Evolutionary conservation across 2,888 invertebrate species (phyloP), one percentile per base, ranked within the genome.

Genomic region (Dynastes grantii): DNA sequence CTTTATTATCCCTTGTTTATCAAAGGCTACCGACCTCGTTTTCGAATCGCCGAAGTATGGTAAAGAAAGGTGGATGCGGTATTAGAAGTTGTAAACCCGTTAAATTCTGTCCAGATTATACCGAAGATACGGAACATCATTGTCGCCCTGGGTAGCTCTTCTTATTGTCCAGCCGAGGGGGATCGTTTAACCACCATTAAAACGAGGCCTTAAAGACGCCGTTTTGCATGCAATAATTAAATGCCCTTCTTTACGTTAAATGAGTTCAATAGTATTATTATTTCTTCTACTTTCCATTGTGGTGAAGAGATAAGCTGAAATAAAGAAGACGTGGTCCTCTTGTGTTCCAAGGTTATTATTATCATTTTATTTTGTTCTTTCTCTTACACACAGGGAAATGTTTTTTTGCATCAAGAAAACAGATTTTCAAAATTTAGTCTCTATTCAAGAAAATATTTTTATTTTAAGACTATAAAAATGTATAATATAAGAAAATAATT

Each of bases 51-150:
- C 22, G 55, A 16, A n/a, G 22, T n/a, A n/a, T 13, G 55, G 22
- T 6, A 22, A n/a, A n/a, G 22, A 22, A 55, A 55, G 55, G 22
- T 22, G 55, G 22, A n/a, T 22, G 55, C 49, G 70, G 58, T 58
- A 73, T 73, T 73, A 73, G 58, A 58, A 73, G 73, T 73, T 73
- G 73, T 73, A 73, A 73, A 58, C 73, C 40, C 73, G 73, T 73
- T 73, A 73, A 73, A 73, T 58, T 73, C 73, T 58, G 73, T 58
- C 73, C 37, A 58, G 73, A 73, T 73, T 58, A 73, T 73, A 37
- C 16, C 27, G 8, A 16, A 16, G 16, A 53, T 37, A n/a, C 16
- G 32, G 9, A 27, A n/a, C 40, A 55, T 53, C 70, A 71, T 71
- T 71, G 70, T 71, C 53, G 55, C 55, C 32, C 53, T 0, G 70